Evolutionary conservation across 2,797 vertebrate species (phyloP), one percentile per base, ranked within the genome.

Genomic region (Holocentrus rufus): DNA sequence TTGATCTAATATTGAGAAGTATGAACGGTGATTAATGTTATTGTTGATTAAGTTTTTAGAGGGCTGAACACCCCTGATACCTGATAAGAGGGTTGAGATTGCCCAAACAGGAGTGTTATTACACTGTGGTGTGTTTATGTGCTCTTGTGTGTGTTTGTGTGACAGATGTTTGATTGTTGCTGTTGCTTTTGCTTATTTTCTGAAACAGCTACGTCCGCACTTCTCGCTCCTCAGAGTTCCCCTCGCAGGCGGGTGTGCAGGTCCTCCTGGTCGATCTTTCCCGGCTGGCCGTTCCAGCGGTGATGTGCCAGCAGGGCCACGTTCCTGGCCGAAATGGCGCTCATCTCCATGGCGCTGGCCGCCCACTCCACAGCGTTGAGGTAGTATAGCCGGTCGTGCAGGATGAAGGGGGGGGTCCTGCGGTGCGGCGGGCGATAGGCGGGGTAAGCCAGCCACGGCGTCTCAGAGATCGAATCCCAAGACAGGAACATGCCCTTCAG

Each of bases 341-440:
- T 96, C 95, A 98, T 96, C 88, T 99, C 98, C 95, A 98, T 95
- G 80, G 96, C 94, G 0, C 97, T 97, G 0, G 97, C 97, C 0
- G 92, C 95, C 81, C 93, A 94, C 90, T 99, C 98, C 1, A 98
- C 88, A 17, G 95, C 87, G 0, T 85, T 98, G 78, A 98, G 81
- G 87, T 98, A 97, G 88, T 97, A 98, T 8, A 99, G 79, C 0
- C 82, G 87, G 17, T 95, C 82, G 0, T 96, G 96, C 55, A 99
- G 93, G 65, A 97, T 47, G 60, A 98, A 83, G 2, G 97, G 94
- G 0, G 97, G 96, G 0, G 90, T 88, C 36, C 69, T 90, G 2
- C 96, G 91, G 0, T 92, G 93, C 0, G 94, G 94, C 0, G 94
- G 89, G 34, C 76, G 86, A 85, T 98, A 98, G 0, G 66, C 30